phyloP scores from a whole-genome alignment of 2,888 invertebrate genomes.

The Leptopilina drosophilae region DNA sequence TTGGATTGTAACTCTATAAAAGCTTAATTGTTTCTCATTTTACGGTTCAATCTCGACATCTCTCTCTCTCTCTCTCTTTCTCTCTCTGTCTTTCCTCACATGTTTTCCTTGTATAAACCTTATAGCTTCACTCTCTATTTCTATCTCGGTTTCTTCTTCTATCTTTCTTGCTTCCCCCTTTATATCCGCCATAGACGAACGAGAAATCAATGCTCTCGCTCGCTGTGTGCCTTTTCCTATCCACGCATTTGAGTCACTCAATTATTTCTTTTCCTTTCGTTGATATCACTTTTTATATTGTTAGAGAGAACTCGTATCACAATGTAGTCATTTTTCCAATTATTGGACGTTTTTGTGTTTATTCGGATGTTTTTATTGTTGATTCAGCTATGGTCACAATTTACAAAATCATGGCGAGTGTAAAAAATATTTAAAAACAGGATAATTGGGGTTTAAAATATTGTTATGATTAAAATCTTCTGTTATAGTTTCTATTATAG shows the following conservation, averaged over 20 bases:
- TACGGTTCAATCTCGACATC: conserved; percentile 68
- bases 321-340: no score
- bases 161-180: conserved; percentile 22
- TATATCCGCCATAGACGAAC: conserved; percentile 28
- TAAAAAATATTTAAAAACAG: no score
- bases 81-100: conserved; percentile 57
- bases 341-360: no score
- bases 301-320: no score
- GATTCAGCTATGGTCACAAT: no score
- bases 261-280: background rate
- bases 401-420: no score
- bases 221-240: conserved; percentile 39
- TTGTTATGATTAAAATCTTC: no score
- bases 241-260: conserved; percentile 43
- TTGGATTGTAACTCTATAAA: conserved; percentile 71
- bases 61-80: conserved; percentile 30
- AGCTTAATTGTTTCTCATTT: conserved; percentile 75
- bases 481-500: no score
- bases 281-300: no score
- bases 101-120: conserved; percentile 42
- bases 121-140: conserved; percentile 42
- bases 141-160: conserved; percentile 38
- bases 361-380: no score
- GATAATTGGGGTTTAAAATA: no score
- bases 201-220: conserved; percentile 51